A percentile compares a stretch with the other conserved stretches of the same genome.
Conservation (phyloP, 2,888 invertebrate genomes). For the Nephrotoma flavescens region DNA sequence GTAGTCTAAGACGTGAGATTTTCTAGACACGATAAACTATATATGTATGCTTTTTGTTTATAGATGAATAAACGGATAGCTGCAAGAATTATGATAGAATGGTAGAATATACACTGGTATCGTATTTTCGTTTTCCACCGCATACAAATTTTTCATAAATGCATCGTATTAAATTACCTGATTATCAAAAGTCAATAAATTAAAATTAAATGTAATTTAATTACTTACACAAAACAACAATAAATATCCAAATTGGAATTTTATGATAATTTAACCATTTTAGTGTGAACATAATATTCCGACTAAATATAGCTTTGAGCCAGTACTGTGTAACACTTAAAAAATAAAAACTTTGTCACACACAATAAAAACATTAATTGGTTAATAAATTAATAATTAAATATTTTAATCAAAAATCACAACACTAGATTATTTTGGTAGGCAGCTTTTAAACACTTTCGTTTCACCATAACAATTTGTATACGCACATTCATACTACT, state of each 20-base stretch:
- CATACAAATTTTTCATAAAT: not conserved
- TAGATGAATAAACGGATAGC: too few relatives aligned
- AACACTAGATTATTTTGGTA: not conserved
- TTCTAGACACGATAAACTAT: not conserved
- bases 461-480: not conserved
- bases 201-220: not conserved
- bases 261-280: slow-evolving; percentile 1
- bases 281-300: not conserved
- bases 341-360: not conserved
- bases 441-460: not conserved
- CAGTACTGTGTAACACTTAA: too few relatives aligned
- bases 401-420: not conserved
- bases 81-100: too few relatives aligned
- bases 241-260: not conserved
- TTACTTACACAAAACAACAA: not conserved
- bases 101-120: too few relatives aligned
- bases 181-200: not conserved
- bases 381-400: not conserved
- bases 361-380: not conserved
- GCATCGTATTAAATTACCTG: not conserved
- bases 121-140: not conserved
- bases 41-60: too few relatives aligned
- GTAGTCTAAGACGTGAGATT: not conserved
- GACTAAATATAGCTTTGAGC: not conserved
- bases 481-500: not conserved